Evolutionary conservation across 53 echinoderm and acorn worm species (phyloP).

Genomic region (Mesocentrotus franciscanus): DNA sequence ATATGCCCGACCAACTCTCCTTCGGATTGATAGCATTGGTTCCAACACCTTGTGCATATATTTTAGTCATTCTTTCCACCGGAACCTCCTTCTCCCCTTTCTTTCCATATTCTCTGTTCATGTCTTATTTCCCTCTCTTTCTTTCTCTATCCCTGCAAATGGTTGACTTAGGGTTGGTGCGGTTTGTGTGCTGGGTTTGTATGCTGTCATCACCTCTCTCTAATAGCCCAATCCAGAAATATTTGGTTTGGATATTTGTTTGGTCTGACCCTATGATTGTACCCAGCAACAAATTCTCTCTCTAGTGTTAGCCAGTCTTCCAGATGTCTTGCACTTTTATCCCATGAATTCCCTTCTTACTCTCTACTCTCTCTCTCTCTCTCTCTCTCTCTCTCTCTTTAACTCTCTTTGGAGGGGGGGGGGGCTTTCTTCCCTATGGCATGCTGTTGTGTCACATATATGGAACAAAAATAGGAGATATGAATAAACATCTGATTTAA

Average conservation of each 20-base stretch:
- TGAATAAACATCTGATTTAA: too few relatives aligned
- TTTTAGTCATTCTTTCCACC: neutral
- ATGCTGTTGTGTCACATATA: neutral
- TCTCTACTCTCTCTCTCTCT: neutral
- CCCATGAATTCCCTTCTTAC: neutral
- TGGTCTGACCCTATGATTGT: conserved; percentile 57
- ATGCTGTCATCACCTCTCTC: conserved; percentile 65
- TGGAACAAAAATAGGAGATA: neutral
- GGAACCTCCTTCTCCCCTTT: neutral
- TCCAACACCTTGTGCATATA: neutral
- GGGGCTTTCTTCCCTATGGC: neutral
- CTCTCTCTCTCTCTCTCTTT: neutral
- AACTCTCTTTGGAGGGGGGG: neutral
- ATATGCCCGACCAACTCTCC: neutral
- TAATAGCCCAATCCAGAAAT: conserved; percentile 70
- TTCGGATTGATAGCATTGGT: neutral
- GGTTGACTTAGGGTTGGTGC: conserved; percentile 17
- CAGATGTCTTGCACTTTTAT: conserved; percentile 45
- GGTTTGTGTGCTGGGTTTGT: conserved; percentile 6
- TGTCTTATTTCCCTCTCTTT: neutral
- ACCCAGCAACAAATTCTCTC: conserved; percentile 45
- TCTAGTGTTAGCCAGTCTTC: neutral
- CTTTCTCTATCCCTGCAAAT: neutral
- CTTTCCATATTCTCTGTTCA: neutral
- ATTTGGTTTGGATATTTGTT: conserved; percentile 70